Evolutionary conservation across 2,797 vertebrate species (phyloP).

Genomic region (Muscicapa comitata): DNA sequence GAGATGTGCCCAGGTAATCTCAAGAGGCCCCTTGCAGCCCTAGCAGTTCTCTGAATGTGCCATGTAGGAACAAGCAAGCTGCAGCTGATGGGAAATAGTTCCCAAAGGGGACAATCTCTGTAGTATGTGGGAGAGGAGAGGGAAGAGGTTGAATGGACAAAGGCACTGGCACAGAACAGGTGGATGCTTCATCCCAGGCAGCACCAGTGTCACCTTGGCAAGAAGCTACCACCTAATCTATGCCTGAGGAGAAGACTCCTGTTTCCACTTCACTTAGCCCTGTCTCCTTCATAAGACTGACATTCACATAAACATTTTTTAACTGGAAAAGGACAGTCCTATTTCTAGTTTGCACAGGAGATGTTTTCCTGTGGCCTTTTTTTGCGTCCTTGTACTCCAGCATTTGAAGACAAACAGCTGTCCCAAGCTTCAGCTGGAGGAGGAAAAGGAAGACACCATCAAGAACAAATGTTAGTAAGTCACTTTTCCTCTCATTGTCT

Average conservation of each 20-base stretch:
- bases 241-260: slow-evolving; percentile 38
- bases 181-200: neutral
- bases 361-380: slow-evolving; percentile 50
- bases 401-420: slow-evolving; percentile 40
- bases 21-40: neutral
- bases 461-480: slow-evolving; percentile 6
- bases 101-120: neutral
- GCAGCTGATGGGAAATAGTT: neutral
- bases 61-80: neutral
- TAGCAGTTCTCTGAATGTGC: neutral
- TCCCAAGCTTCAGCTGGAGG: slow-evolving; percentile 23
- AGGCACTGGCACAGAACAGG: neutral
- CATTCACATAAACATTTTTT: slow-evolving; percentile 27
- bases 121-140: neutral
- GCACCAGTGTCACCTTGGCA: neutral
- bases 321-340: slow-evolving; percentile 33
- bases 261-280: slow-evolving; percentile 42
- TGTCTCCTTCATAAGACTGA: slow-evolving; percentile 23
- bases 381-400: neutral
- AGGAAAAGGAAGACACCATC: slow-evolving; percentile 53
- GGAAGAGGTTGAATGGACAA: neutral
- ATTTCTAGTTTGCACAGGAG: slow-evolving; percentile 25
- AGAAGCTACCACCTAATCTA: slow-evolving; percentile 10
- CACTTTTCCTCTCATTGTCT: slow-evolving; percentile 57
- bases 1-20: neutral